phyloP scores from a whole-genome alignment of 1,140 invertebrate species.

The Paralvinella palmiformis region DNA sequence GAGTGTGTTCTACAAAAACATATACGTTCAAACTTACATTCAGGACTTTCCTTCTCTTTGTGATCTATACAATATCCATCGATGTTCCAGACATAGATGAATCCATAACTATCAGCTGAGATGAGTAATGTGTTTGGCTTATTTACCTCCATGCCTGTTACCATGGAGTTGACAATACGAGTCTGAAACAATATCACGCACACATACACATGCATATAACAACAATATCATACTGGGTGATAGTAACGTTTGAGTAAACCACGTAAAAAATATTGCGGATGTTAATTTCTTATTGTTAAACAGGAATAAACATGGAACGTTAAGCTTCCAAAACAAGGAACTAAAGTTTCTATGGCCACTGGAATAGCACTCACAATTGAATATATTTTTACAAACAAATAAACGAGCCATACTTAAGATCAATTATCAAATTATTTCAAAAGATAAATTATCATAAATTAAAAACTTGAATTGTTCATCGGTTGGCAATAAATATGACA shows the following conservation, averaged over 20 bases:
- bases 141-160: slow-evolving; percentile 31
- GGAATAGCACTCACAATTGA: neutral
- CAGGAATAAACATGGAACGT: too few species aligned
- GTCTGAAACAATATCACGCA: slow-evolving; percentile 27
- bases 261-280: too few species aligned
- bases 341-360: too few species aligned
- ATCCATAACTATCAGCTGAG: slow-evolving; percentile 45
- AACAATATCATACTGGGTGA: too few species aligned
- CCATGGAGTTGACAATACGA: slow-evolving; percentile 28
- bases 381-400: neutral
- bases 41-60: slow-evolving; percentile 30
- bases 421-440: too few species aligned
- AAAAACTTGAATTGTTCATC: too few species aligned
- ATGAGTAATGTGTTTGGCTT: slow-evolving; percentile 34
- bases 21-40: slow-evolving; percentile 26
- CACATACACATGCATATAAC: neutral
- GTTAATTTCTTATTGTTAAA: too few species aligned
- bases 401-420: too few species aligned
- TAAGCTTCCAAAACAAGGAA: too few species aligned
- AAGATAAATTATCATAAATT: too few species aligned
- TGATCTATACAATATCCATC: slow-evolving; percentile 36
- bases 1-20: neutral
- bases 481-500: too few species aligned
- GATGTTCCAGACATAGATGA: slow-evolving; percentile 46
- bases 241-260: too few species aligned